These are phyloP conservation scores for Drosophila mojavensis DNA, from an alignment of 1,140 invertebrate genomes.

Conservation along the genomic window DNA sequence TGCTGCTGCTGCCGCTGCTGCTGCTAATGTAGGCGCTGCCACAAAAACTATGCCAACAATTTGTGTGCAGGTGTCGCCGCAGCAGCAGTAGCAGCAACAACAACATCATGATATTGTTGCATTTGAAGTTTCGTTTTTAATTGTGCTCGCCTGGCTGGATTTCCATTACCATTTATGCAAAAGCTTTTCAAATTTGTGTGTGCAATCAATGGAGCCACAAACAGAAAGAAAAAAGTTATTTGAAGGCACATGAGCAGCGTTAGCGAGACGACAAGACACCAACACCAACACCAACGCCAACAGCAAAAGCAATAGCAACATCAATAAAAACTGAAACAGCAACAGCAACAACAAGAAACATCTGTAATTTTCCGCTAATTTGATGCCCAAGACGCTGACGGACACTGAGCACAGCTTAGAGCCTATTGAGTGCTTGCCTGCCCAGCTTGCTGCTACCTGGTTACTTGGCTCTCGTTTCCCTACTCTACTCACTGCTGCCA, in stretches of 20 bases:
- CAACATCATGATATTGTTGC: constrained; percentile 15
- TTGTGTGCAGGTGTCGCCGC: constrained; percentile 52
- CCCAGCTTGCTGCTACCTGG: constrained; percentile 8
- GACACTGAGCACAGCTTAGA: neutral
- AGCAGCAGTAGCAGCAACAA: constrained; percentile 3
- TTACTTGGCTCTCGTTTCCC: constrained; percentile 4
- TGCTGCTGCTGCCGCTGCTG: constrained; percentile 17
- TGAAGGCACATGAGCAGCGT: constrained; percentile 44
- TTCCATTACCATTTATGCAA: constrained; percentile 39
- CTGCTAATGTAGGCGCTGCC: constrained; percentile 12
- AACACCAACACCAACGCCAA: constrained; percentile 39
- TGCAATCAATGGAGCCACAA: constrained; percentile 58
- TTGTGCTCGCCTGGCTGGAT: constrained; percentile 41
- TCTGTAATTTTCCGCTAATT: constrained; percentile 80
- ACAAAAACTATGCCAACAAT: constrained; percentile 53
- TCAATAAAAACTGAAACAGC: constrained; percentile 16
- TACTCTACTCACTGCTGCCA: constrained; percentile 2
- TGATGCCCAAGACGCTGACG: constrained; percentile 56
- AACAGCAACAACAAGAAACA: constrained; percentile 18
- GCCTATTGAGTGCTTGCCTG: constrained; percentile 3
- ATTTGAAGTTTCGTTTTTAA: constrained; percentile 46
- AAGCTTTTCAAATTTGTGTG: constrained; percentile 59
- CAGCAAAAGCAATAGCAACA: constrained; percentile 4
- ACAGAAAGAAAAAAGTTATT: constrained; percentile 19
- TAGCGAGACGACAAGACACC: constrained; percentile 37